Evolutionary conservation across 2,888 invertebrate species (phyloP).

Genomic region (Pandemis heparana): DNA sequence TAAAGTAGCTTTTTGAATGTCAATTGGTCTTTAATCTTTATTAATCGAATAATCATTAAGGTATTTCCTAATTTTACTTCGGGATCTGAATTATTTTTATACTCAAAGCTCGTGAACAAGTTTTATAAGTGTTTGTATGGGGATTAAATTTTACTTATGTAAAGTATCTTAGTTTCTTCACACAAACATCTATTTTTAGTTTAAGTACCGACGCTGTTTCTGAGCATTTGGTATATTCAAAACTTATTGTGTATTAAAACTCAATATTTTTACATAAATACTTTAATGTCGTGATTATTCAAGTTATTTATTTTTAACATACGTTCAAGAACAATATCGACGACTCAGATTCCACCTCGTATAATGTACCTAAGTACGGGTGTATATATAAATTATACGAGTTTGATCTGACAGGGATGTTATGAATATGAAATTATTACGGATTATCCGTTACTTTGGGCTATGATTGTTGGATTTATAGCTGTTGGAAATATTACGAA

Average conservation of each 20-base stretch:
- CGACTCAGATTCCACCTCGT: too few relatives aligned
- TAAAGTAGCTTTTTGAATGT: constrained; percentile 45
- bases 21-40: constrained; percentile 43
- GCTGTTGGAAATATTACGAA: too few relatives aligned
- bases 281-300: neutral
- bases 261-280: neutral
- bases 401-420: too few relatives aligned
- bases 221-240: neutral
- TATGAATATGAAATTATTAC: too few relatives aligned
- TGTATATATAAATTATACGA: too few relatives aligned
- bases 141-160: neutral
- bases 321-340: neutral
- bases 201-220: neutral
- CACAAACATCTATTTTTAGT: neutral
- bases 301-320: neutral
- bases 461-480: too few relatives aligned
- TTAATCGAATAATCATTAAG: constrained; percentile 14
- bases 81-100: neutral
- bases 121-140: neutral
- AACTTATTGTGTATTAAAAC: neutral
- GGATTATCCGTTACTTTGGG: too few relatives aligned
- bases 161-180: neutral
- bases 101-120: neutral
- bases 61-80: neutral
- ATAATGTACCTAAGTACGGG: too few relatives aligned